Percentiles rank a stretch among this genome's conserved stretches.
Evolutionary conservation across 1,140 invertebrate species (phyloP).

Genomic region (Hylyphantes graminicola): DNA sequence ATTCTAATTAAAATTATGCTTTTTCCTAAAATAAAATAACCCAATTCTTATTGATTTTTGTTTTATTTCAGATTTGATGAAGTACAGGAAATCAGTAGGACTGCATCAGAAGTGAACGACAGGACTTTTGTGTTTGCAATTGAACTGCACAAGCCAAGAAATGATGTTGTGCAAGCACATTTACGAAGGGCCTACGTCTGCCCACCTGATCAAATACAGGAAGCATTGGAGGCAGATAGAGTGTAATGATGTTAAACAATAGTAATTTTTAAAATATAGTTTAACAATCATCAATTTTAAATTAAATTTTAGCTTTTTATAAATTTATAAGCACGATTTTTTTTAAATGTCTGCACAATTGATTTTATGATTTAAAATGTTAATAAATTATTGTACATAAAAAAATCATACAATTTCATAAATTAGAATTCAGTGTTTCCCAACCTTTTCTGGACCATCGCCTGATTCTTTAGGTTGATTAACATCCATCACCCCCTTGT

Average conservation of each 20-base stretch:
- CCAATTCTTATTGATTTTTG: too few relatives aligned
- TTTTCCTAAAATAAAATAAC: too few relatives aligned
- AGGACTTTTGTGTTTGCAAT: constrained; percentile 56
- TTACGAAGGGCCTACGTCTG: constrained; percentile 55
- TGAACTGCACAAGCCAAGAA: constrained; percentile 31
- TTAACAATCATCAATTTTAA: constrained; percentile 9
- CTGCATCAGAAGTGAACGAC: constrained; percentile 45
- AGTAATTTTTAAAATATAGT: not conserved
- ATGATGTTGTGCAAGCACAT: constrained; percentile 28
- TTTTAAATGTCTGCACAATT: not conserved
- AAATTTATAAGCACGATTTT: too few relatives aligned
- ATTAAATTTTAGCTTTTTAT: not conserved
- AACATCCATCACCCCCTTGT: too few relatives aligned
- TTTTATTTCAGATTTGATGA: constrained; percentile 45
- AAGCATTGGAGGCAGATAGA: constrained; percentile 42
- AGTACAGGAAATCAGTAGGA: constrained; percentile 34
- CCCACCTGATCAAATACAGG: constrained; percentile 45
- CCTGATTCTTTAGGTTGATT: too few relatives aligned
- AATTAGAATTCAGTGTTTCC: too few relatives aligned
- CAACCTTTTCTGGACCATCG: too few relatives aligned
- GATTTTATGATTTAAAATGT: not conserved
- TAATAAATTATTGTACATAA: not conserved
- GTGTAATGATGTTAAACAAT: not conserved
- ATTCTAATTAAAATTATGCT: too few relatives aligned
- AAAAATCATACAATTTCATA: not conserved